Percentiles rank a stretch among this genome's conserved stretches.
These are phyloP conservation scores for Apteryx owenii DNA, from an alignment of 2,113 vertebrate species.

Conservation along the genomic window DNA sequence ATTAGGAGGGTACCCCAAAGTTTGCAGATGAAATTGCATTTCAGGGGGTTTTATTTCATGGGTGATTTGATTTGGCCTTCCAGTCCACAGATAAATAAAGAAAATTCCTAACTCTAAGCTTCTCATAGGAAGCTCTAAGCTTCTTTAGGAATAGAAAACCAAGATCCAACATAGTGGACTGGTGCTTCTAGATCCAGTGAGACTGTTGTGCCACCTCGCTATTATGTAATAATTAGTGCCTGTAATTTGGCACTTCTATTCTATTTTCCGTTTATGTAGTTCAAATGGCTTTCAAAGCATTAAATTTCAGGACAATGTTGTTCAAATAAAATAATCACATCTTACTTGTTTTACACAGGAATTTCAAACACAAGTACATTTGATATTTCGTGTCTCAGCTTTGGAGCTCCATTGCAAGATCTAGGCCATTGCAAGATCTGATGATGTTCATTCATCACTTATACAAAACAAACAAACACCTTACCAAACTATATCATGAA, in stretches of 20 bases:
- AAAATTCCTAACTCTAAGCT: neutral
- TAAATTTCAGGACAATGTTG: neutral
- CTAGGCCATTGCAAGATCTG: neutral
- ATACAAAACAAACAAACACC: neutral
- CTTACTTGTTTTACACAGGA: neutral
- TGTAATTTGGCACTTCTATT: neutral
- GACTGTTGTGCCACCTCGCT: neutral
- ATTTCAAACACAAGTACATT: neutral
- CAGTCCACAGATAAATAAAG: neutral
- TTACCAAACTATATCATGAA: neutral
- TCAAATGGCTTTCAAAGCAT: neutral
- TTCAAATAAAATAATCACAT: neutral
- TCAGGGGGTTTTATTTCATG: neutral
- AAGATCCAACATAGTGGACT: neutral
- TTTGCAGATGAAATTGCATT: neutral
- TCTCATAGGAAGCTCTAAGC: neutral
- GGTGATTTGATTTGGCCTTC: neutral
- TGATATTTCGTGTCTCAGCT: neutral
- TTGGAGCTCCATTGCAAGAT: neutral
- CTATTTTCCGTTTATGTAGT: neutral
- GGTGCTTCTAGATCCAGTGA: neutral
- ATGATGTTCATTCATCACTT: neutral
- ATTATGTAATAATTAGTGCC: neutral
- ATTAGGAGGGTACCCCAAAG: neutral
- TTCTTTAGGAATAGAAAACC: neutral